Base-by-base conservation (phyloP, 2,888 invertebrate genomes). In the Morinoia aosen region DNA sequence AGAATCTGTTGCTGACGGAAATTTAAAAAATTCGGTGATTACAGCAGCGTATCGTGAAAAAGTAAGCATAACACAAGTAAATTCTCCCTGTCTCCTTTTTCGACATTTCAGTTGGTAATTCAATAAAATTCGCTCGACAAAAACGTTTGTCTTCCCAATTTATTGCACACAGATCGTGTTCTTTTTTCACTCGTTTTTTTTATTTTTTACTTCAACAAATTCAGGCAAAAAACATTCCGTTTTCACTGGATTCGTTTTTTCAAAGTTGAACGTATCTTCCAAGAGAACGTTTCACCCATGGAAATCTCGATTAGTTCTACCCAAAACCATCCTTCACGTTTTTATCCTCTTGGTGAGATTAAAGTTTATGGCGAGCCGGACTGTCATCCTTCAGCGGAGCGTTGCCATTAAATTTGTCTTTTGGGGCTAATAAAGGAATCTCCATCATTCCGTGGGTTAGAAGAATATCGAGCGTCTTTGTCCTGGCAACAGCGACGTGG, bases 341-440 rank as follows among this genome's bases (percentile, higher is more conserved):
- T 76, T 76, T 76, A 76, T 76, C 7, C 76, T 76, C 76, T 76
- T 76, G 76, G 76, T 76, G 76, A 76, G 76, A 76, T 76, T 76
- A 76, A 76, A 76, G 76, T 76, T 76, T 76, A 76, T 76, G 25
- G 10, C 76, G 76, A 76, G 76, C 61, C 16, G 19, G 61, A 19
- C 76, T 76, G 76, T 76, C 76, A 76, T 76, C 76, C 76, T 16
- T 76, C 76, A 76, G 25, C 25, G 76, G 33, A 76, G 76, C 33
- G 76, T 33, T 8, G 25, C 25, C 76, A 76, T 76, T 76, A 76
- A 76, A 76, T 76, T 76, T 76, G 76, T 76, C 76, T 76, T 76
- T 76, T 33, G 25, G 76, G 76, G 25, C 76, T 76, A 76, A 76
- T 76, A 76, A 76, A 76, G 76, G 76, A 76, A 76, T 19, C 76